Evolutionary conservation across 2,113 vertebrate species (phyloP), one percentile per base, ranked within the genome.

Genomic region (Scatophagus argus): DNA sequence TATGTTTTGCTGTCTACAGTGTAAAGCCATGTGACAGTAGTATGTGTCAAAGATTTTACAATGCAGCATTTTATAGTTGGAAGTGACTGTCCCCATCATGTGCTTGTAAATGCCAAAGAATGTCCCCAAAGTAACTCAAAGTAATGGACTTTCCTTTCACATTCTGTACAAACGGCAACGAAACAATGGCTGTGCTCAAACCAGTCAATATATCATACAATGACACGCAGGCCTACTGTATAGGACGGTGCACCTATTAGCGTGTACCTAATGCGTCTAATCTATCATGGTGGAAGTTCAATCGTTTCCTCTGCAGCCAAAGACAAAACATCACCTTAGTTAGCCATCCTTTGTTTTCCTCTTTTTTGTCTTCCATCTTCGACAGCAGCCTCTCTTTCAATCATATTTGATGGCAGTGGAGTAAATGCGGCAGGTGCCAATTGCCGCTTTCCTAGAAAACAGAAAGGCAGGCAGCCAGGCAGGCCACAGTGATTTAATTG

Each of bases 401-500:
- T 85, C 83, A 73, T 79, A 82, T 85, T 79, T 75, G 74, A 75
- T 79, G 80, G 74, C 56, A 62, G 58, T 77, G 84, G 67, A 76
- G 85, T 80, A 71, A 84, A 77, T 79, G 80, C 86, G 86, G 80
- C 87, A 90, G 90, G 69, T 93, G 91, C 77, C 89, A 80, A 29
- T 84, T 81, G 60, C 56, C 1, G 10, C 59, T 83, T 86, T 85
- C 77, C 79, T 71, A 3, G 73, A 86, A 77, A 87, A 77, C 62
- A 72, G 73, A 77, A 47, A 81, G 74, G 74, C 86, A 88, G 67
- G 65, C 85, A 85, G 77, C 67, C 77, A 87, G 83, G 61, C 73
- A 74, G 84, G 82, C 84, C 75, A 44, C 81, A 72, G 82, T 60
- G 84, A 87, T 94, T 94, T 95, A 93, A 95, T 94, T 95, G 94